These are phyloP conservation scores for Meleagris gallopavo DNA, from an alignment of 2,113 vertebrate species.

Conservation along the genomic window DNA sequence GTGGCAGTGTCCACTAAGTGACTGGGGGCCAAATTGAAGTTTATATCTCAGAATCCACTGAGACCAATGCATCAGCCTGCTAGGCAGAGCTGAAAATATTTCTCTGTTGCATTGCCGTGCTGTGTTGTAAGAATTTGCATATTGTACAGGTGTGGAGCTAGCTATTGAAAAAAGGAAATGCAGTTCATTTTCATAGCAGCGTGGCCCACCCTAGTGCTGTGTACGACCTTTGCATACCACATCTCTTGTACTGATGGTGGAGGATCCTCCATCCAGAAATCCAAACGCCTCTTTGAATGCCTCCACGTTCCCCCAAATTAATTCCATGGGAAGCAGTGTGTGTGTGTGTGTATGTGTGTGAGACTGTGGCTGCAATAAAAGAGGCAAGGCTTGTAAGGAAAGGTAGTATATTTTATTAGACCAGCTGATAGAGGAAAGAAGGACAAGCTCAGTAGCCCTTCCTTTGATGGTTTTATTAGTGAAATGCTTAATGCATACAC, in stretches of 20 bases:
- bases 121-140: conserved; percentile 36
- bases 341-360: background rate
- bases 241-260: background rate
- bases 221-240: fast-evolving
- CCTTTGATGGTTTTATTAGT: background rate
- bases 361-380: background rate
- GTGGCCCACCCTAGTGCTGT: background rate
- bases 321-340: background rate
- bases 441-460: background rate
- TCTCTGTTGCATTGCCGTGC: background rate
- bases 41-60: conserved; percentile 77
- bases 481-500: background rate
- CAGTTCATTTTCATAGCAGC: fast-evolving
- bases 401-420: background rate
- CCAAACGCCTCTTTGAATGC: background rate
- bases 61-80: conserved; percentile 70
- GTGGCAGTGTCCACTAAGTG: conserved; percentile 86
- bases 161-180: background rate
- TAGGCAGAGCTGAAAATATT: conserved; percentile 50
- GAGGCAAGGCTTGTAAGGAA: background rate
- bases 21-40: conserved; percentile 82
- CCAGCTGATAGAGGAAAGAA: background rate
- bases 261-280: background rate
- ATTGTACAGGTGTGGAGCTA: background rate
- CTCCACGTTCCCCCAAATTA: background rate